Conservation (phyloP, 2,113 vertebrate species). For the mouse (Mus musculus) region DNA sequence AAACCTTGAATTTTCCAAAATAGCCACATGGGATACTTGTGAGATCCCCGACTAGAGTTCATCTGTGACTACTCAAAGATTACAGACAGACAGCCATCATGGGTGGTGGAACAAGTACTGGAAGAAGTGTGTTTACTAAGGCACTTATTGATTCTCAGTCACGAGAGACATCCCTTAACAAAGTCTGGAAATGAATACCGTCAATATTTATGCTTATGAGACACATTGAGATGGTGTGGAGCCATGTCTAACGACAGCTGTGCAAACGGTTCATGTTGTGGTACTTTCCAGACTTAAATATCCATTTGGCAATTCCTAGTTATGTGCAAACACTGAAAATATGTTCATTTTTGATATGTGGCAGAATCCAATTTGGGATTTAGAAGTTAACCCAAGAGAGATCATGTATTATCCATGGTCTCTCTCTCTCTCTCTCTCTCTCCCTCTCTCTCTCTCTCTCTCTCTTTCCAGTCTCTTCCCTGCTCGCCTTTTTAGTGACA, state of each 20-base stretch:
- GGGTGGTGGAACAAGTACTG: neutral
- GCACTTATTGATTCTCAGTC: neutral
- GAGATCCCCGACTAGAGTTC: neutral
- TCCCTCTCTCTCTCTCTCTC: neutral
- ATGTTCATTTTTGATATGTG: slow-evolving; percentile 53
- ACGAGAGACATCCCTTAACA: neutral
- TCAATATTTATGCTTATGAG: slow-evolving; percentile 58
- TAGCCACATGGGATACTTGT: neutral
- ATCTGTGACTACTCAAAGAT: neutral
- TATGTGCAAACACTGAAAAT: slow-evolving; percentile 68
- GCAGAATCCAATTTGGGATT: slow-evolving; percentile 69
- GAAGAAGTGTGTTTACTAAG: neutral
- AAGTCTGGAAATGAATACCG: neutral
- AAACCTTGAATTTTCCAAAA: slow-evolving; percentile 14
- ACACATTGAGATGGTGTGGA: slow-evolving; percentile 11
- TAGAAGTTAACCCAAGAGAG: slow-evolving; percentile 57
- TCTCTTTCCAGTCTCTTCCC: neutral
- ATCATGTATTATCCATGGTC: neutral
- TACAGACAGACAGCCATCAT: neutral
- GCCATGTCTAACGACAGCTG: slow-evolving; percentile 68
- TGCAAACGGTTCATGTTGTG: slow-evolving; percentile 51
- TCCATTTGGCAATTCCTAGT: slow-evolving; percentile 56
- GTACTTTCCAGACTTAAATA: slow-evolving; percentile 63
- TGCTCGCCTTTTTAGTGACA: neutral
- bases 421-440: slow-evolving; percentile 39